These are phyloP conservation scores for Scaptomyza montana DNA, from an alignment of 1,140 invertebrate genomes.

Conservation along the genomic window DNA sequence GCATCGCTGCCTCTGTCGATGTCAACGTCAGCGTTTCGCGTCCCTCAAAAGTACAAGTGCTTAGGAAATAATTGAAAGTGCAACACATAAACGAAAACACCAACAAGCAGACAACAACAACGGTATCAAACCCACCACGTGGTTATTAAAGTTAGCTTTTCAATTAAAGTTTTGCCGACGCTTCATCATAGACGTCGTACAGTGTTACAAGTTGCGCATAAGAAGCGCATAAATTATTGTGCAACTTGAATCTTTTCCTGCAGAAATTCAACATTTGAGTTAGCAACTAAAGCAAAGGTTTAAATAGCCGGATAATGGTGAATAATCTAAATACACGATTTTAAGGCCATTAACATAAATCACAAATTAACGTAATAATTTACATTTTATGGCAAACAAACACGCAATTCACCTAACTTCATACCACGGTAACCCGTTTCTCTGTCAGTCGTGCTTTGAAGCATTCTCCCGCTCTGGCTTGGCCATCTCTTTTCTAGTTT, in stretches of 20 bases:
- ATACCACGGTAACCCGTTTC: constrained; percentile 39
- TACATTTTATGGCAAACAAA: background rate
- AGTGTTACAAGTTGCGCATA: constrained; percentile 9
- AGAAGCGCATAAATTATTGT: no score
- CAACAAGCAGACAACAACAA: constrained; percentile 31
- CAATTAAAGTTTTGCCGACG: constrained; percentile 66
- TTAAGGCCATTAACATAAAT: constrained; percentile 2
- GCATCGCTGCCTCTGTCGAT: background rate
- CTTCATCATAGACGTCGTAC: constrained; percentile 37
- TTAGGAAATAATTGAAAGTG: constrained; percentile 50
- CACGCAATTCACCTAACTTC: background rate
- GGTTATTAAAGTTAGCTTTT: constrained; percentile 69
- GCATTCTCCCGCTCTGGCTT: constrained; percentile 10
- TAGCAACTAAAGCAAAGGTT: background rate
- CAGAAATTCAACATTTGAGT: background rate
- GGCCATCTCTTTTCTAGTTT: constrained; percentile 26
- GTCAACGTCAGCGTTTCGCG: constrained; percentile 22
- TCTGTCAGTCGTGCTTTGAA: constrained; percentile 28
- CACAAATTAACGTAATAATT: constrained; percentile 16
- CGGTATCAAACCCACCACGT: constrained; percentile 61
- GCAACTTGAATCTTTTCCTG: no score
- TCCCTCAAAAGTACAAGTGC: constrained; percentile 45
- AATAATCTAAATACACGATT: background rate
- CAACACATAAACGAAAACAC: constrained; percentile 28
- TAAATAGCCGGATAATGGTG: background rate